Percentiles rank a stretch among this genome's conserved stretches.
Evolutionary conservation across 2,797 vertebrate species (phyloP).

Genomic region (Buphagus erythrorhynchus): DNA sequence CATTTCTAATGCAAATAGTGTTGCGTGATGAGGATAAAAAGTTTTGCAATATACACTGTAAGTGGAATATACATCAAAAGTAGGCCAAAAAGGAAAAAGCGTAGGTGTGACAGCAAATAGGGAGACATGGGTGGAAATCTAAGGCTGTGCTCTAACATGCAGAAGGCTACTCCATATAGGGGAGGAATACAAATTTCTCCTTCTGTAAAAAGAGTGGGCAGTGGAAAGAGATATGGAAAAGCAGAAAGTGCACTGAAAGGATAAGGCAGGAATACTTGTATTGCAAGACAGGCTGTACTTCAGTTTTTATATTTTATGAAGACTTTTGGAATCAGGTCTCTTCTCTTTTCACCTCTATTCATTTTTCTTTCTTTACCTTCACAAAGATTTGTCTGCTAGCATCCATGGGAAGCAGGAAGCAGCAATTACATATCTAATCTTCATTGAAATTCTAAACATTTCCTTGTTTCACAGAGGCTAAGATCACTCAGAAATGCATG

Average conservation of each 20-base stretch:
- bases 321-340: not conserved
- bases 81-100: not conserved
- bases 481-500: not conserved
- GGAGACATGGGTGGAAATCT: not conserved
- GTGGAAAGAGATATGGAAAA: not conserved
- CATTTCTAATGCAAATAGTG: not conserved
- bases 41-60: not conserved
- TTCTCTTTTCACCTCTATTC: not conserved
- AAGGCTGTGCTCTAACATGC: not conserved
- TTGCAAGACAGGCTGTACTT: not conserved
- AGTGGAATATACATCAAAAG: not conserved
- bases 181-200: not conserved
- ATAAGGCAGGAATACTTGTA: not conserved
- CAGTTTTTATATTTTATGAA: not conserved
- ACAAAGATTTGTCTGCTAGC: not conserved
- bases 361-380: not conserved
- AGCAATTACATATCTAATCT: not conserved
- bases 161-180: not conserved
- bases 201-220: constrained; percentile 14
- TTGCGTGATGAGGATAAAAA: not conserved
- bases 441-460: constrained; percentile 19
- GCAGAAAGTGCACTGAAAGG: not conserved
- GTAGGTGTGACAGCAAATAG: not conserved
- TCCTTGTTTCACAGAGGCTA: not conserved
- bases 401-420: not conserved